These are phyloP conservation scores for Dendrolimus pini DNA, from an alignment of 2,888 invertebrate species.

Conservation along the genomic window DNA sequence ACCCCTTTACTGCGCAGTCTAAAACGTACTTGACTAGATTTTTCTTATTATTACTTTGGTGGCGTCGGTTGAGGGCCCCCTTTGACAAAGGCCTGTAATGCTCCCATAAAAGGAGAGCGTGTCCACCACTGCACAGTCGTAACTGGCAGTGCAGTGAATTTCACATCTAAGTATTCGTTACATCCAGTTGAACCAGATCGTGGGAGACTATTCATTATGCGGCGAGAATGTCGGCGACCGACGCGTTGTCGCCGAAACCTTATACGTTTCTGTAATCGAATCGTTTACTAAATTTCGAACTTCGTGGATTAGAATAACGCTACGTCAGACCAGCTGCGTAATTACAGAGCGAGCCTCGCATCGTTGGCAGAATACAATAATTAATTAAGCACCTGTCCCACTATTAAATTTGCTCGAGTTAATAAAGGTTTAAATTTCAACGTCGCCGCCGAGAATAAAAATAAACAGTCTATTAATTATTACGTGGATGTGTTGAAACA, in stretches of 20 bases:
- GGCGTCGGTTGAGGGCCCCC: not conserved
- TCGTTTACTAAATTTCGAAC: slow-evolving; percentile 14
- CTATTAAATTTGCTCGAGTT: slow-evolving; percentile 29
- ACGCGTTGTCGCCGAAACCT: slow-evolving; percentile 44
- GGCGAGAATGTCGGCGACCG: slow-evolving; percentile 16
- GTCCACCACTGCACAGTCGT: not conserved
- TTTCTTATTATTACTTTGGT: no score
- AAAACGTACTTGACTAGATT: no score
- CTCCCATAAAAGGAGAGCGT: not conserved
- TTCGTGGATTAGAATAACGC: slow-evolving; percentile 4
- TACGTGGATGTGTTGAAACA: slow-evolving; percentile 6
- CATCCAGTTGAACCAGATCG: slow-evolving; percentile 41
- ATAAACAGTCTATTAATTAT: slow-evolving; percentile 6
- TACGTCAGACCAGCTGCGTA: slow-evolving; percentile 13
- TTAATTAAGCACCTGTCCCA: slow-evolving; percentile 44
- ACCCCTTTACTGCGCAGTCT: no score
- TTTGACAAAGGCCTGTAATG: not conserved
- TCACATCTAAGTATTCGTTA: slow-evolving; percentile 32
- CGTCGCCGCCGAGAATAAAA: slow-evolving; percentile 18
- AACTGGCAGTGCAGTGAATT: slow-evolving; percentile 11
- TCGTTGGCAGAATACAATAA: slow-evolving; percentile 28
- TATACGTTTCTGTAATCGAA: slow-evolving; percentile 51
- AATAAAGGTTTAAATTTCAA: slow-evolving; percentile 23
- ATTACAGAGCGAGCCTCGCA: slow-evolving; percentile 24
- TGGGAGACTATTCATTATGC: slow-evolving; percentile 38